phyloP scores from a whole-genome alignment of 2,113 vertebrate species.

The Pachycephala philippinensis region DNA sequence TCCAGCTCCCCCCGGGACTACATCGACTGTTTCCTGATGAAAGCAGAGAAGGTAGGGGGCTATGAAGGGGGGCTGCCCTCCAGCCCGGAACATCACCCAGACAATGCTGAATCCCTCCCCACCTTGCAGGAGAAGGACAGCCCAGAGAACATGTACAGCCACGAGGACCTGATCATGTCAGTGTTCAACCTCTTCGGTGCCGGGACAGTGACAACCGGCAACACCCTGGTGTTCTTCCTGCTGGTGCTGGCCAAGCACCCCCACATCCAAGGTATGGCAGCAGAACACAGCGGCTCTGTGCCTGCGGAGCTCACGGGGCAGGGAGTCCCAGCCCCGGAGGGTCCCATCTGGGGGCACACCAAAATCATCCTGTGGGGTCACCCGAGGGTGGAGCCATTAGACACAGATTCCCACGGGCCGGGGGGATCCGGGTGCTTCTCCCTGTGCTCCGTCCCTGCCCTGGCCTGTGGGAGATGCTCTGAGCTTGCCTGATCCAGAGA shows the following conservation, averaged over 20 bases:
- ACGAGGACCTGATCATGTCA: slow-evolving; percentile 42
- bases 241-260: slow-evolving; percentile 73
- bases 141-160: background rate
- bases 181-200: slow-evolving; percentile 64
- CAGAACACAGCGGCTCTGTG: accelerated
- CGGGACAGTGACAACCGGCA: slow-evolving; percentile 66
- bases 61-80: background rate
- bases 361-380: background rate
- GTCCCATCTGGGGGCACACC: accelerated
- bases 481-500: background rate
- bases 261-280: slow-evolving; percentile 69
- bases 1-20: slow-evolving; percentile 56
- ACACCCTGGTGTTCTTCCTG: slow-evolving; percentile 62
- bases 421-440: background rate
- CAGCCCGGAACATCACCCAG: background rate
- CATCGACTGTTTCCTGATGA: slow-evolving; percentile 64
- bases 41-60: slow-evolving; percentile 48
- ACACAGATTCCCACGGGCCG: background rate
- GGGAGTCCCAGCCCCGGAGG: background rate
- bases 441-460: background rate
- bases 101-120: background rate
- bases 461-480: background rate
- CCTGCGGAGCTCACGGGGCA: background rate
- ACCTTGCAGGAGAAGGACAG: slow-evolving; percentile 14
- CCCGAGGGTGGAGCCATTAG: background rate